phyloP scores from a whole-genome alignment of 1,140 invertebrate species.

The Neotoxoptera formosana region DNA sequence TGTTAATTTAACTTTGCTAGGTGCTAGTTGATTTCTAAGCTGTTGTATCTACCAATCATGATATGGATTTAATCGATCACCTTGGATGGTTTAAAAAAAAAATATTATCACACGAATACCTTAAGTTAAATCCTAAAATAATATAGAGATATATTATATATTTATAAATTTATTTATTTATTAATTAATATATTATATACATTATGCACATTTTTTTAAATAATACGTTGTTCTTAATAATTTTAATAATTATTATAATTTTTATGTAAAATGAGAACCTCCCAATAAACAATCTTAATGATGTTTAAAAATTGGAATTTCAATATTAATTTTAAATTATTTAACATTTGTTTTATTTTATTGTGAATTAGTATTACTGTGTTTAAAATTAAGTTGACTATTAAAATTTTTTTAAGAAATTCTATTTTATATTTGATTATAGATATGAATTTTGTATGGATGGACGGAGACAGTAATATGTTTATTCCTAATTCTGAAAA shows the following conservation, averaged over 20 bases:
- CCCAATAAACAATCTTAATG: neutral
- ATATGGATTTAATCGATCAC: neutral
- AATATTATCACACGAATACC: neutral
- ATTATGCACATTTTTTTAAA: neutral
- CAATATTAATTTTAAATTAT: neutral
- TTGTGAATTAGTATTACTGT: neutral
- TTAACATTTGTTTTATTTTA: neutral
- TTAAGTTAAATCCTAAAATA: neutral
- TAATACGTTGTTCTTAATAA: neutral
- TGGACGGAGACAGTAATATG: constrained; percentile 45
- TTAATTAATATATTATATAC: no score
- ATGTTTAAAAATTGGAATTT: neutral
- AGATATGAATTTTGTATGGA: constrained; percentile 56
- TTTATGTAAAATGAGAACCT: neutral
- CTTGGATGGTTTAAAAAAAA: neutral
- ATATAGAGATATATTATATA: neutral
- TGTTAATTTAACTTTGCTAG: no score
- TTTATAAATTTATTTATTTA: no score
- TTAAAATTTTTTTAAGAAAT: neutral
- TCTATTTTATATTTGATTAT: neutral
- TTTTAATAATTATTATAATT: neutral
- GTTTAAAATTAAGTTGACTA: neutral
- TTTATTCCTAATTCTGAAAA: constrained; percentile 19
- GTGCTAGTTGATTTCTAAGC: no score
- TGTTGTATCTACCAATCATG: neutral